These are phyloP conservation scores for Pagrus major DNA, from an alignment of 2,113 vertebrate species.

Conservation along the genomic window DNA sequence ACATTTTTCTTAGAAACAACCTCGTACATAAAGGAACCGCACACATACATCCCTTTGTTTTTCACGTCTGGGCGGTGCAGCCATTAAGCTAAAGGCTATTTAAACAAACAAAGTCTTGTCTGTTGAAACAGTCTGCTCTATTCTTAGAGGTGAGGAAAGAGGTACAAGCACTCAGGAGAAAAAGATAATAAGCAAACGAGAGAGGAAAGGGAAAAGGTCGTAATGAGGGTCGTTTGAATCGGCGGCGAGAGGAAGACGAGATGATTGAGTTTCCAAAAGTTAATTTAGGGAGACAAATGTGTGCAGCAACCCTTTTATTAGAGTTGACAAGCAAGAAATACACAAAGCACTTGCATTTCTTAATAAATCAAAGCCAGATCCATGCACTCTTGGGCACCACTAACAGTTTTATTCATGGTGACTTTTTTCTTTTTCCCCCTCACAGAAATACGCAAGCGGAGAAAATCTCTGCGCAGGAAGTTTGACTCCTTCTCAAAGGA, in stretches of 20 bases:
- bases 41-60: neutral
- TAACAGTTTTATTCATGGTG: neutral
- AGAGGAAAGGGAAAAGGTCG: neutral
- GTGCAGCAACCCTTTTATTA: neutral
- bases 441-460: constrained; percentile 83
- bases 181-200: neutral
- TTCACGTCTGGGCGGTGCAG: neutral
- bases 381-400: no score
- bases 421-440: neutral
- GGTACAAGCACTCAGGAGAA: neutral
- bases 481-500: constrained; percentile 91
- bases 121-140: neutral
- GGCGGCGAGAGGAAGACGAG: neutral
- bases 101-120: constrained; percentile 39
- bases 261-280: neutral
- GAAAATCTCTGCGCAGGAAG: constrained; percentile 87
- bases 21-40: neutral
- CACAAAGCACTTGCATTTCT: no score
- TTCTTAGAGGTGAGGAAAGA: constrained; percentile 32
- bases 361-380: no score
- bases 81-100: constrained; percentile 17
- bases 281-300: neutral
- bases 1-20: no score
- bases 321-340: no score
- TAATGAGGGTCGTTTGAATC: neutral